Base-by-base conservation (phyloP, 2,797 vertebrate genomes). In the Mus minutoides region DNA sequence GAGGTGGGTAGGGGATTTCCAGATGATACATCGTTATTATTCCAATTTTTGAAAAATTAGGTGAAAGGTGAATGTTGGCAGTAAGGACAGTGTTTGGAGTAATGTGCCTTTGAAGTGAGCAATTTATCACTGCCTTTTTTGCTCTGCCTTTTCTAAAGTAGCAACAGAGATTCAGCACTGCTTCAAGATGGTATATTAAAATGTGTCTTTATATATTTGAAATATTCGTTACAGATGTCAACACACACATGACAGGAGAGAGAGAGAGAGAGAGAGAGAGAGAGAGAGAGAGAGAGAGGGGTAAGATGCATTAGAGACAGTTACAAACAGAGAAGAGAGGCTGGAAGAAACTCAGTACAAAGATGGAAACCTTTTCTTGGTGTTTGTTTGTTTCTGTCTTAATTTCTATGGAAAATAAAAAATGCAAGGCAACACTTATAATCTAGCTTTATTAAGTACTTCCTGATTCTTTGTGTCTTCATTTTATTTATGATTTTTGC, bases 81-180 rank as follows among this genome's bases (percentile, higher is more conserved):
- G 91, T 78, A 96, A 92, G 90, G 73, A 92, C 71, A 86, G 31
- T 43, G 34, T 75, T 91, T 90, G 69, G 90, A 93, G 88, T 95
- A 95, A 97, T 90, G 52, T 69, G 13, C 94, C 73, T 93, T 89
- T 95, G 80, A 60, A 91, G 88, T 83, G 77, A 91, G 82, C 93
- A 43, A 58, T 95, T 91, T 60, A 95, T 95, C 54, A 86, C 6
- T 78, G 84, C 84, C 92, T 94, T 87, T 64, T 95, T 96, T 89
- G 85, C 64, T 29, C 54, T 60, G 21, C 54, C n/a, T 56, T 56
- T 7, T 40, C 3, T 60, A 82, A 60, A 40, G 56, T 9, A 1
- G 37, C 24, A 40, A 10, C 7, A 60, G 79, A 58, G 7, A 40
- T 37, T 58, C n/a, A 29, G 13, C 24, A 82, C n/a, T 60, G 7